These are phyloP conservation scores for Samia ricini DNA, from an alignment of 1,140 invertebrate species.

Conservation along the genomic window DNA sequence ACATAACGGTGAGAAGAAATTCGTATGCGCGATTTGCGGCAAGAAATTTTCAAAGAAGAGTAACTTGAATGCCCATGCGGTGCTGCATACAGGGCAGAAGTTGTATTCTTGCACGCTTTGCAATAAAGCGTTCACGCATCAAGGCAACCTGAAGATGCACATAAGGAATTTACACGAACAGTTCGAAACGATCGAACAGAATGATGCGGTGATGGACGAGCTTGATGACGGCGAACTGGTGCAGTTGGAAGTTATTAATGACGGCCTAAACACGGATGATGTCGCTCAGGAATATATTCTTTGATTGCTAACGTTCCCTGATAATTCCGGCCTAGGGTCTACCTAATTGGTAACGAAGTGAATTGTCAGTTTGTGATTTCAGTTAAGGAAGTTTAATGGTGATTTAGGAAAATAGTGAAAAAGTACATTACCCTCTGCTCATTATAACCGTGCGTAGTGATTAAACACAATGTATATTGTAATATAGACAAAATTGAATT, in stretches of 20 bases:
- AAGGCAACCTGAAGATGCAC: conserved; percentile 54
- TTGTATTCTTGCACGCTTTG: conserved; percentile 75
- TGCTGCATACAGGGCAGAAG: conserved; percentile 78
- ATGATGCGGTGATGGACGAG: conserved; percentile 23
- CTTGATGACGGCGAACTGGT: conserved; percentile 39
- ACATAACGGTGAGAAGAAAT: conserved; percentile 83
- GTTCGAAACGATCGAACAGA: conserved; percentile 9
- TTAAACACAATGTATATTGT: no score
- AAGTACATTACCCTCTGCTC: no score
- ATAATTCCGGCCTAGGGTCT: not conserved
- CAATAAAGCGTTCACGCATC: conserved; percentile 72
- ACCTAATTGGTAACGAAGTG: no score
- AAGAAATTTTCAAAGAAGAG: conserved; percentile 80
- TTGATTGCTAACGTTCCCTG: not conserved
- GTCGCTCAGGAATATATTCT: conserved; percentile 31
- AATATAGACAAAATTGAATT: no score
- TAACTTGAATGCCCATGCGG: conserved; percentile 77
- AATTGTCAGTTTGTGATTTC: no score
- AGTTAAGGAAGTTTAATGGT: no score
- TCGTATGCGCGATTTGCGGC: conserved; percentile 78
- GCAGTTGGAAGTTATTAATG: conserved; percentile 44
- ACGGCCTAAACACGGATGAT: conserved; percentile 38
- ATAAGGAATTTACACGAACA: conserved; percentile 44
- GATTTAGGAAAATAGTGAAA: no score
- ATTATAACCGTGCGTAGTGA: no score